A percentile compares a stretch with the other conserved stretches of the same genome.
phyloP scores from a whole-genome alignment of 2,113 vertebrate species.

The Trinectes maculatus region DNA sequence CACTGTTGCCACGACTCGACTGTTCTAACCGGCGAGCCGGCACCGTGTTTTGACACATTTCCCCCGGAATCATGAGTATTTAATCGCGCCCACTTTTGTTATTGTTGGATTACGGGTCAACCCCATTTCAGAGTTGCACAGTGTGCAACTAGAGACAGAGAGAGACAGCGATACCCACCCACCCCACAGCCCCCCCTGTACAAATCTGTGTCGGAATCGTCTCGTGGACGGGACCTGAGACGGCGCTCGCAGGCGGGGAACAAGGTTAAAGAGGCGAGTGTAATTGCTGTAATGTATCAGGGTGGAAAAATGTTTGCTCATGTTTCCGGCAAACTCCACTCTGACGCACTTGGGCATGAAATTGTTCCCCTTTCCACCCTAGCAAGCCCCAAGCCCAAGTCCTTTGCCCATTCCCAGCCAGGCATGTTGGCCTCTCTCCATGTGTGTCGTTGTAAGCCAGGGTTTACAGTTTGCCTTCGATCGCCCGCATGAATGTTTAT shows the following conservation, averaged over 20 bases:
- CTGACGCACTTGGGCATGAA: conserved; percentile 75
- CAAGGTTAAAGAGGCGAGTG: conserved; percentile 73
- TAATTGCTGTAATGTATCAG: conserved; percentile 79
- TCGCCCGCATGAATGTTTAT: conserved; percentile 39
- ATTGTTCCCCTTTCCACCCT: conserved; percentile 71
- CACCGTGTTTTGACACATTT: conserved; percentile 42
- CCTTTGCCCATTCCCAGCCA: conserved; percentile 39
- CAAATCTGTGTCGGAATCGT: conserved; percentile 11
- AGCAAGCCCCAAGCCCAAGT: conserved; percentile 49
- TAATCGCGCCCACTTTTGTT: conserved; percentile 34
- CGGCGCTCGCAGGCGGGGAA: conserved; percentile 56
- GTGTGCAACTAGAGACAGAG: not conserved
- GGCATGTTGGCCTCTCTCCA: conserved; percentile 46
- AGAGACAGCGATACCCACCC: conserved; percentile 51
- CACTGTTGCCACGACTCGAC: conserved; percentile 6
- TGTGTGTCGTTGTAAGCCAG: conserved; percentile 12
- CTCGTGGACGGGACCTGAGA: conserved; percentile 50
- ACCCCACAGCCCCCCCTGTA: not conserved
- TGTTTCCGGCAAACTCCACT: conserved; percentile 66
- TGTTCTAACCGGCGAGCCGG: conserved; percentile 14
- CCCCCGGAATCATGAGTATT: conserved; percentile 19
- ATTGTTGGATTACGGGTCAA: conserved; percentile 12
- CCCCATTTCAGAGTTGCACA: not conserved
- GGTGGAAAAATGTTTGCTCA: conserved; percentile 76
- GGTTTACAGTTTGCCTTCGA: conserved; percentile 43